Conservation (phyloP, 2,797 vertebrate species). For the Parauchenoglanis ngamensis region DNA sequence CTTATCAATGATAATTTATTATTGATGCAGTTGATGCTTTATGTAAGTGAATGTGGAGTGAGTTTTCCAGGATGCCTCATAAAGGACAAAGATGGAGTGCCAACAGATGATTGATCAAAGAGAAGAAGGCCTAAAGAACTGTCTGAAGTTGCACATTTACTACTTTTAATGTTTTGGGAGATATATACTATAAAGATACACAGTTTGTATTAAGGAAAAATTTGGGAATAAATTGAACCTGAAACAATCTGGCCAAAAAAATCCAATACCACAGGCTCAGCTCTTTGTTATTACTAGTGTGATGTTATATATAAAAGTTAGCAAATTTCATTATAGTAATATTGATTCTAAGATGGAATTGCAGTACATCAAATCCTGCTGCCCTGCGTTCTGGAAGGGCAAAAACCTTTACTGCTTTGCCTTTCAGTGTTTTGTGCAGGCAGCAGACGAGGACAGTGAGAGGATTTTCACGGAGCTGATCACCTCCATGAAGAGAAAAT, state of each 20-base stretch:
- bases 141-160: background rate
- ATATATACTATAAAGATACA: background rate
- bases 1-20: background rate
- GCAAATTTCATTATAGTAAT: background rate
- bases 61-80: background rate
- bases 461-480: slow-evolving; percentile 12
- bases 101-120: slow-evolving; percentile 21
- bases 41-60: background rate
- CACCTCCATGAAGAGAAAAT: background rate
- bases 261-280: no score
- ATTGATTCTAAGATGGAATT: background rate
- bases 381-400: background rate
- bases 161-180: background rate
- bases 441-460: background rate
- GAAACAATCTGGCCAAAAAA: background rate
- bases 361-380: background rate
- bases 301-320: background rate
- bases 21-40: background rate
- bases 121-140: slow-evolving; percentile 3
- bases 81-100: slow-evolving; percentile 5
- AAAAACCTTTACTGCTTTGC: background rate
- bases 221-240: background rate
- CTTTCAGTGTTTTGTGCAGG: background rate
- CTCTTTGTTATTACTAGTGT: background rate
- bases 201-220: background rate